Conservation (phyloP, 2,888 invertebrate species). For the Caenorhabditis panamensis region DNA sequence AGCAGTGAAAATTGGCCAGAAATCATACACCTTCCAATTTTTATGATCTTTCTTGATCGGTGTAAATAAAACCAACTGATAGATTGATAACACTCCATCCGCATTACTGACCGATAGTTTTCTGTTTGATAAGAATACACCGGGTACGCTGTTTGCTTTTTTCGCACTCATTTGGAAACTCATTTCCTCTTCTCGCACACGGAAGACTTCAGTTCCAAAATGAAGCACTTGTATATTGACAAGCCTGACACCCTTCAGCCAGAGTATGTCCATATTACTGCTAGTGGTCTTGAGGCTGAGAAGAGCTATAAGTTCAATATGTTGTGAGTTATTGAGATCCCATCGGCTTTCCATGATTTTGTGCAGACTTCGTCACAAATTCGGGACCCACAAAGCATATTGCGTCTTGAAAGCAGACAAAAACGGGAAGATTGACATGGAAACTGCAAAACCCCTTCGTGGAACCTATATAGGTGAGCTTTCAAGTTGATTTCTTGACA, state of each 20-base stretch:
- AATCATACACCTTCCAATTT: too few relatives aligned
- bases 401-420: slow-evolving; percentile 60
- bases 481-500: too few relatives aligned
- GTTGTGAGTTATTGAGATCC: slow-evolving; percentile 23
- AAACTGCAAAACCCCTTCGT: slow-evolving; percentile 49
- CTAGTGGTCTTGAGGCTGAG: slow-evolving; percentile 40
- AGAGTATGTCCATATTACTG: slow-evolving; percentile 67
- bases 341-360: neutral
- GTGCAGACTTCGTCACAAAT: slow-evolving; percentile 64
- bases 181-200: too few relatives aligned
- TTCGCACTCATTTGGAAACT: too few relatives aligned
- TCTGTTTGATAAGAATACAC: too few relatives aligned
- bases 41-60: too few relatives aligned
- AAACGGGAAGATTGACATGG: slow-evolving; percentile 57
- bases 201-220: too few relatives aligned
- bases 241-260: slow-evolving; percentile 66
- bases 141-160: too few relatives aligned
- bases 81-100: too few relatives aligned
- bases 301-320: slow-evolving; percentile 59
- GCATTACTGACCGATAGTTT: too few relatives aligned
- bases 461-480: slow-evolving; percentile 66
- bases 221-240: slow-evolving; percentile 56
- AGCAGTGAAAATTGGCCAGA: too few relatives aligned
- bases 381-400: slow-evolving; percentile 63
- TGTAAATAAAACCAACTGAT: too few relatives aligned